Base-by-base conservation (phyloP, 2,113 vertebrate genomes). In the Corythoichthys haematopterus region DNA sequence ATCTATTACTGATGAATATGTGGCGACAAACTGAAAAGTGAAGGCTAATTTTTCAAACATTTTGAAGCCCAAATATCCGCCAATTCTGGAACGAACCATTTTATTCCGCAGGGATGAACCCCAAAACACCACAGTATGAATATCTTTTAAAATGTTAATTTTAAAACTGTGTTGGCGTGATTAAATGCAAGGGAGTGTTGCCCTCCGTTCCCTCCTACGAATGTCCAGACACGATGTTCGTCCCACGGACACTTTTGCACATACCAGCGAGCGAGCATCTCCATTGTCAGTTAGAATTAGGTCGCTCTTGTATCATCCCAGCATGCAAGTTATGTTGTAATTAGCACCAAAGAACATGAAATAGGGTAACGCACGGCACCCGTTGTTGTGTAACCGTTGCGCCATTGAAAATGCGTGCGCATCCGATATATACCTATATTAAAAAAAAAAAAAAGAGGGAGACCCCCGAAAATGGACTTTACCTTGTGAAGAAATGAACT, bases 201-300 rank as follows among this genome's bases (percentile, higher is more conserved):
- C 1, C 50, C 50, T 20, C 52, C 52, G 20, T 10, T n/a, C 20
- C 56, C 33, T 59, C 59, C 60, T 15, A 4, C 20, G 12, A 6
- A 33, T 46, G 43, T 62, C 43, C 40, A 62, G 60, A 46, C 60
- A 46, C 43, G 6, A 45, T 46, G 60, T 62, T 46, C 60, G 43
- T 4, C 60, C 60, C 40, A 33, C 43, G n/a, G 12, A 14, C 60
- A 46, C 40, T 2, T 28, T 28, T 11, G 12, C n/a, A 2, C 20
- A 62, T 62, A 13, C 59, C 40, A 13, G 4, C 59, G n/a, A 13
- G 4, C 59, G n/a, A 28, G 40, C n/a, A 4, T 35, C 53, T 40
- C 40, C 10, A 13, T 7, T 9, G 57, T 36, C 57, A 40, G 38
- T 59, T n/a, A 38, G 7, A 40, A 59, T 59, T n/a, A 38, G 7